Base-by-base conservation (phyloP, 2,113 vertebrate genomes). In the Anolis sagrei region DNA sequence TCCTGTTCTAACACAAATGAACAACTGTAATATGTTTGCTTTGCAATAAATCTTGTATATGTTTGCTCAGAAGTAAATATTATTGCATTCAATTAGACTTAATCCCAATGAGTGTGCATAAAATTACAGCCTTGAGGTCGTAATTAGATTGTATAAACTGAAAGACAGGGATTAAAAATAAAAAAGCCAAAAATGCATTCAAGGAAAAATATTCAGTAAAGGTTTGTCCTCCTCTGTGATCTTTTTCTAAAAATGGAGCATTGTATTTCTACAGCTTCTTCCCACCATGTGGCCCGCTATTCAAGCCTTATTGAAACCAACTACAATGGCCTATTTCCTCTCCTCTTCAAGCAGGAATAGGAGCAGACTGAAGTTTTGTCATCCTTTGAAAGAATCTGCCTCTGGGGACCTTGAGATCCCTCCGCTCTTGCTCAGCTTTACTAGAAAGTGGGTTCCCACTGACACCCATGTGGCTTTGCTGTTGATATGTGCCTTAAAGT, bases 21-120 rank as follows among this genome's bases (percentile, higher is more conserved):
- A 93, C 89, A 78, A 25, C 80, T 82, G 51, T 80, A 91, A n/a
- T 76, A 84, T 90, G 92, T 89, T 90, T 93, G 89, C 92, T 93
- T 86, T 0, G 21, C n/a, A 64, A 10, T 49, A 29, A 23, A 44
- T 44, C 36, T 82, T 73, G 54, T 73, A 19, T 7, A 9, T 44
- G 32, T 76, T 77, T 74, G 32, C 74, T 68, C 49, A 27, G 44
- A 51, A 76, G n/a, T 34, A 76, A 76, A 66, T 32, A 21, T n/a
- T 34, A 68, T 7, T 49, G 23, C 66, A 49, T 51, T 84, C 3
- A 48, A 68, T 68, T 7, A 21, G 25, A 9, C 9, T 69, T 49
- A 36, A 7, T 66, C n/a, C 44, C 16, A 68, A 34, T 0, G 14
- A 54, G 25, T 7, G 2, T 83, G 18, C 54, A 62, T 83, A 62